phyloP scores from a whole-genome alignment of 2,888 invertebrate species.

The Luperina nickerlii region DNA sequence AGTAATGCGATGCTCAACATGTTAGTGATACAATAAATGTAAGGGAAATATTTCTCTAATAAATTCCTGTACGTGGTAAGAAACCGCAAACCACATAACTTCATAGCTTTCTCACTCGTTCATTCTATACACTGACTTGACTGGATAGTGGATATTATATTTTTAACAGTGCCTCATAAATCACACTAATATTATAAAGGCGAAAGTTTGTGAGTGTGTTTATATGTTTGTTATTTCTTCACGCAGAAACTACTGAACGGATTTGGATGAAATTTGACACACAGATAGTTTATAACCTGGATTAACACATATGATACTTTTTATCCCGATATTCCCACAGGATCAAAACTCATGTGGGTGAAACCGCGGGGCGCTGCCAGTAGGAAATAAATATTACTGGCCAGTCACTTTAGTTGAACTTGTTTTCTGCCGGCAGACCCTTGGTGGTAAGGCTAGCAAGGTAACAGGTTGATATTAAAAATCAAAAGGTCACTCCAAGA shows the following conservation, averaged over 20 bases:
- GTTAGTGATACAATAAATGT: slow-evolving; percentile 11
- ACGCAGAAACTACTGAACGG: too few species aligned
- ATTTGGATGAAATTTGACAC: too few species aligned
- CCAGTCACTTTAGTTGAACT: slow-evolving; percentile 32
- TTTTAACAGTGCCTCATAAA: slow-evolving; percentile 34
- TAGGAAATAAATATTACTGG: slow-evolving; percentile 35
- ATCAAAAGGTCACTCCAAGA: slow-evolving; percentile 7
- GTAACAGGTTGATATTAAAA: slow-evolving; percentile 19
- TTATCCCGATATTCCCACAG: too few species aligned
- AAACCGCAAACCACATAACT: slow-evolving; percentile 65
- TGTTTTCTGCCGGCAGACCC: slow-evolving; percentile 30
- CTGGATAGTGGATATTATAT: slow-evolving; percentile 51
- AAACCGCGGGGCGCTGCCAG: too few species aligned
- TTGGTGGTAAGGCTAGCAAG: slow-evolving; percentile 24
- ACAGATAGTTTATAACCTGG: too few species aligned
- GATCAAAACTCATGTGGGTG: too few species aligned
- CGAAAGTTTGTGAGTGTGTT: too few species aligned
- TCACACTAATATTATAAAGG: too few species aligned
- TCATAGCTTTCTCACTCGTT: slow-evolving; percentile 42
- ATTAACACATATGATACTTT: too few species aligned
- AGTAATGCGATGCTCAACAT: slow-evolving; percentile 18
- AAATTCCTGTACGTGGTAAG: slow-evolving; percentile 55
- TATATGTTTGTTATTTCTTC: too few species aligned
- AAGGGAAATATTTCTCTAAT: slow-evolving; percentile 51
- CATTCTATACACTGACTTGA: slow-evolving; percentile 45